phyloP scores from a whole-genome alignment of 2,888 invertebrate genomes.

The Sarcophaga variegata region DNA sequence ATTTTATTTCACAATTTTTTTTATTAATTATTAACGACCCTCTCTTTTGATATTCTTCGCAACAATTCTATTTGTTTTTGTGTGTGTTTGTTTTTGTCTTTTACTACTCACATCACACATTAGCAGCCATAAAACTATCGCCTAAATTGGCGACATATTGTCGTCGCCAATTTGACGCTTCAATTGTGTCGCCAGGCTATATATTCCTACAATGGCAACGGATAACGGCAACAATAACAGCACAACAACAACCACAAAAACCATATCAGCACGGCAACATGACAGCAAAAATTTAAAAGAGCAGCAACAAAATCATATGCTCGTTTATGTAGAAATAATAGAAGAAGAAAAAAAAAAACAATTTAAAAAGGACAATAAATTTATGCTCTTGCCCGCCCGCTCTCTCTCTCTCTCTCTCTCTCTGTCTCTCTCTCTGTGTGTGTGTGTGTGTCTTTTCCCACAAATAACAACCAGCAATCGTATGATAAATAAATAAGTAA shows the following conservation, averaged over 20 bases:
- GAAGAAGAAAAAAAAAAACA: conserved; percentile 1
- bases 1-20: no score
- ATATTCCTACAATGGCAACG: not conserved
- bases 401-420: no score
- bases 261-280: not conserved
- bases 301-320: not conserved
- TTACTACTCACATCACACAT: conserved; percentile 37
- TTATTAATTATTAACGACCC: not conserved
- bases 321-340: not conserved
- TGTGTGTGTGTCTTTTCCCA: no score
- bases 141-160: conserved; percentile 77
- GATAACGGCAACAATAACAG: conserved; percentile 13
- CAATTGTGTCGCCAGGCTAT: conserved; percentile 73
- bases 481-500: no score
- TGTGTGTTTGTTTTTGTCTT: not conserved
- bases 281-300: not conserved
- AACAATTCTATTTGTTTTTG: not conserved
- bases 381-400: not conserved
- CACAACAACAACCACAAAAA: not conserved
- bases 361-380: conserved; percentile 46
- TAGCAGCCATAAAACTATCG: conserved; percentile 62
- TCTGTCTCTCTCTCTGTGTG: no score
- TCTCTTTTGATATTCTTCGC: not conserved
- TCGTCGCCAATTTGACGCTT: conserved; percentile 79
- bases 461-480: no score